phyloP scores from a whole-genome alignment of 1,140 invertebrate genomes.

The Cydia splendana region DNA sequence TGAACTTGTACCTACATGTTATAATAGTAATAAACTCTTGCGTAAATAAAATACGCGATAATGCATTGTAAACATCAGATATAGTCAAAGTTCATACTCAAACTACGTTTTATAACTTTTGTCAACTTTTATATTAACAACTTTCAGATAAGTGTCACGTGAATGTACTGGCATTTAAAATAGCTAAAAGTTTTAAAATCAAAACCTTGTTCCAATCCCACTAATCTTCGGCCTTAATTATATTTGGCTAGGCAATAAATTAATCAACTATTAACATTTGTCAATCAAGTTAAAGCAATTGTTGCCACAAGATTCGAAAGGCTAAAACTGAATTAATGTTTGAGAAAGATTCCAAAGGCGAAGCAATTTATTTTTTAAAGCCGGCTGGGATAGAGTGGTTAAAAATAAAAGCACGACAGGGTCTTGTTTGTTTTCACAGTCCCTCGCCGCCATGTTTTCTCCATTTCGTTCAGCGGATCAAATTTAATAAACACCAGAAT shows the following conservation, averaged over 20 bases:
- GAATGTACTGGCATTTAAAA: no score
- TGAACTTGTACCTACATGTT: background rate
- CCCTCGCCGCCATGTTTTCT: background rate
- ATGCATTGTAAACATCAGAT: no score
- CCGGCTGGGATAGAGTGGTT: background rate
- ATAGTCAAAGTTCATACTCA: no score
- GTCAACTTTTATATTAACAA: no score
- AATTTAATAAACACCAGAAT: background rate
- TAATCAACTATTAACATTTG: background rate
- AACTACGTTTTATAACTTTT: no score
- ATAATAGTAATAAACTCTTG: no score
- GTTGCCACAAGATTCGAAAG: background rate
- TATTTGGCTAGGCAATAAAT: no score
- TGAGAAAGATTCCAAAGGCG: background rate
- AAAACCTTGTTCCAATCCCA: no score
- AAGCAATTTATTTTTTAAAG: slow-evolving; percentile 11
- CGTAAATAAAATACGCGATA: no score
- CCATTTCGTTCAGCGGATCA: slow-evolving; percentile 9
- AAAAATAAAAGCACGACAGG: slow-evolving; percentile 1
- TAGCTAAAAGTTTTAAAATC: no score
- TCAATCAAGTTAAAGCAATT: background rate
- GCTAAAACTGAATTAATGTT: background rate
- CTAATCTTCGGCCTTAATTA: no score
- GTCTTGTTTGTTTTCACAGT: slow-evolving; percentile 7
- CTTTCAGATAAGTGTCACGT: no score